phyloP scores from a whole-genome alignment of 30 jellyfish, hydroid and myxozoan species.

The Turritopsis rubra region DNA sequence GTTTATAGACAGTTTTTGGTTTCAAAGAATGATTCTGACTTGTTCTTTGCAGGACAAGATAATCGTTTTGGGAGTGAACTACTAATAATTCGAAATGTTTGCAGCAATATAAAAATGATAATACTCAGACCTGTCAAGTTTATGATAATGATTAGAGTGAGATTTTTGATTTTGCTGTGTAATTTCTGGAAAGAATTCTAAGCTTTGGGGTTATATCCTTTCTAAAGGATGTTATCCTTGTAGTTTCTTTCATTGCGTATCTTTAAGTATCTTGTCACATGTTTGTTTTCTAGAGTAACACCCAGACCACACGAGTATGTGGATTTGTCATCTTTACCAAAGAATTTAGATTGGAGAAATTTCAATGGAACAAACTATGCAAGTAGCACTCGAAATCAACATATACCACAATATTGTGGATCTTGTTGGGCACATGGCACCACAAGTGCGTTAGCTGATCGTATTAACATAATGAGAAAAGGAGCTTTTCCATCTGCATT shows the following conservation, averaged over 20 bases:
- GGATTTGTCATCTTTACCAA: slow-evolving; percentile 48
- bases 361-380: slow-evolving; percentile 70
- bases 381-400: slow-evolving; percentile 78
- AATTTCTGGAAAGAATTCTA: no score
- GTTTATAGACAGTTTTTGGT: no score
- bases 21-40: no score
- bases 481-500: slow-evolving; percentile 89
- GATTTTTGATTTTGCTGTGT: no score
- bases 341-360: slow-evolving; percentile 80
- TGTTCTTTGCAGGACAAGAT: no score
- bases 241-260: background rate
- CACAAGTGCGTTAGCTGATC: slow-evolving; percentile 87
- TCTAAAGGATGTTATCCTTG: no score
- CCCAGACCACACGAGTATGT: slow-evolving; percentile 76
- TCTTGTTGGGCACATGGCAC: slow-evolving; percentile 99
- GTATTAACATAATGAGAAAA: slow-evolving; percentile 73
- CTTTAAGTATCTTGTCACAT: background rate
- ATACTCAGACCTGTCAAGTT: no score
- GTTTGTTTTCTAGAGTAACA: slow-evolving; percentile 23
- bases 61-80: no score
- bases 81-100: no score
- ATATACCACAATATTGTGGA: slow-evolving; percentile 96
- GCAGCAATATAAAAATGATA: no score
- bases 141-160: no score
- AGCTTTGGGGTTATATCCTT: no score